Evolutionary conservation across 53 echinoderm and acorn worm genomes (phyloP), one percentile per base, ranked within the genome.

Genomic region (Zoroaster sp.): DNA sequence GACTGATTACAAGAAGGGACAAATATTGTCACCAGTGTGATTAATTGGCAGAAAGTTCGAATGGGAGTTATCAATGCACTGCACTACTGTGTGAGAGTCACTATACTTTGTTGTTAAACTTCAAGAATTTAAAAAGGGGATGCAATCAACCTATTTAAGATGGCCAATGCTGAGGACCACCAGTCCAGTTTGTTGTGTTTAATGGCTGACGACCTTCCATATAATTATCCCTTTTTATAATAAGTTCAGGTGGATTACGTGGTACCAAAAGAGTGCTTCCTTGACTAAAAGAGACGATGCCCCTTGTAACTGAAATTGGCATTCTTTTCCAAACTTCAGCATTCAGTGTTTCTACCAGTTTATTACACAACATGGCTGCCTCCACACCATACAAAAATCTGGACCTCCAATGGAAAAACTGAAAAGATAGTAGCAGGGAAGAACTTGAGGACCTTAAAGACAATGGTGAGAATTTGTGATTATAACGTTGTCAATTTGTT

Each of bases 1-100:
- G 1, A 87, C 87, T 5, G 20, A 36, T 6, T 87, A 72, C 73
- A 87, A 73, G 40, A 72, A 87, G 23, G 87, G 87, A 49, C 47
- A 87, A 20, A 72, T 72, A 72, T 72, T 72, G 72, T 35, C 11
- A 37, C 39, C 4, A 5, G 39, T 72, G 40, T 72, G 14, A 38
- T 38, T 1, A 35, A 72, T 13, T 37, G 72, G 72, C 72, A 72
- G 15, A 72, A 4, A 15, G 72, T 72, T 35, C 39, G 14, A 18
- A 72, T 72, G 72, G 72, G 72, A 37, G 8, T 72, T 17, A 72
- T 72, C 15, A 72, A 35, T 72, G 72, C n/a, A n/a, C n/a, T 18
- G 14, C 14, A 17, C 72, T 72, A 4, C 39, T 72, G n/a, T 72
- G 72, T 72, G 72, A 72, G 35, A 72, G 5, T 72, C 72, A 72